A percentile compares a stretch with the other conserved stretches of the same genome.
Conservation (phyloP, 2,113 vertebrate species). For the Phasianus colchicus region DNA sequence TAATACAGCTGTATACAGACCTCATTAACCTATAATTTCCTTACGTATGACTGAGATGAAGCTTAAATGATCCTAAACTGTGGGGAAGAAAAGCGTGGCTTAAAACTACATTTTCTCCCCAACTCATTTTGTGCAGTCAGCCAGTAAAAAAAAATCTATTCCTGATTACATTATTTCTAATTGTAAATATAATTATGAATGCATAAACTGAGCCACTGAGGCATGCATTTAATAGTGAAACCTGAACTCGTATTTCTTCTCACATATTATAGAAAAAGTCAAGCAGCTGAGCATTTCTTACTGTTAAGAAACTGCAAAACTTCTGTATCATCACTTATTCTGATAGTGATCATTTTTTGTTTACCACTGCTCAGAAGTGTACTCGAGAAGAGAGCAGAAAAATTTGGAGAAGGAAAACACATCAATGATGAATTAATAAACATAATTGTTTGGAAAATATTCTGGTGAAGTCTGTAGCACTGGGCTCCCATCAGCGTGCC, state of each 20-base stretch:
- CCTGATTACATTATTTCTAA: conserved; percentile 26
- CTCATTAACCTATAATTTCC: conserved; percentile 25
- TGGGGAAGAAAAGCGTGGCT: conserved; percentile 5
- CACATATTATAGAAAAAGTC: not conserved
- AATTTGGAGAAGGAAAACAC: not conserved
- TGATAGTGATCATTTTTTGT: not conserved
- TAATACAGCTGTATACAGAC: not conserved
- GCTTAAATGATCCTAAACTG: conserved; percentile 8
- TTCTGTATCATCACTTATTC: not conserved
- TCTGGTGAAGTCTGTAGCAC: not conserved
- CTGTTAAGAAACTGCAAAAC: not conserved
- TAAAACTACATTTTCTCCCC: not conserved
- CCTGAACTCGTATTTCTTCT: not conserved
- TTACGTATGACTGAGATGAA: not conserved
- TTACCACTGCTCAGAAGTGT: not conserved
- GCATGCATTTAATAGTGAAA: conserved; percentile 39
- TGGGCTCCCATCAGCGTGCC: not conserved
- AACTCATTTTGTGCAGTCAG: not conserved
- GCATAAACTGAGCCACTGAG: not conserved
- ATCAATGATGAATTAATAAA: not conserved
- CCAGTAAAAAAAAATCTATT: not conserved
- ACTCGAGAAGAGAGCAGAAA: not conserved
- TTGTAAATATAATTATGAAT: conserved; percentile 46
- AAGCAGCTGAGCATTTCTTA: not conserved
- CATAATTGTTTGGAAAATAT: not conserved